A percentile compares a stretch with the other conserved stretches of the same genome.
phyloP scores from a whole-genome alignment of 1,140 invertebrate species.

The Brachionus plicatilis region DNA sequence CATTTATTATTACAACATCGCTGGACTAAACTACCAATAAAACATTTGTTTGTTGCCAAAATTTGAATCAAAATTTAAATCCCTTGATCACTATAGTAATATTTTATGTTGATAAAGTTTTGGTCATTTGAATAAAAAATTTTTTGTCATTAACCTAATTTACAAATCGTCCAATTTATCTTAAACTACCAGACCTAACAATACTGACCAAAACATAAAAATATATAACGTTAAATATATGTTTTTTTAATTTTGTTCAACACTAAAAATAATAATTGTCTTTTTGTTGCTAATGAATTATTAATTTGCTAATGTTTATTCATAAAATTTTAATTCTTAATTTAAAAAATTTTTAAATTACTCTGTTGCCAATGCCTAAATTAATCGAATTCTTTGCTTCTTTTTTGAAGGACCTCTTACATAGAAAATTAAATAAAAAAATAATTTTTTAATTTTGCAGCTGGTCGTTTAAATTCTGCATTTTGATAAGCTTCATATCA shows the following conservation, averaged over 20 bases:
- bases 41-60: neutral
- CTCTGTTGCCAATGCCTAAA: neutral
- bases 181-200: neutral
- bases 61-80: neutral
- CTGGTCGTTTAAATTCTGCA: no score
- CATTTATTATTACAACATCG: constrained; percentile 17
- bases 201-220: neutral
- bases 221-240: neutral
- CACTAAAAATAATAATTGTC: neutral
- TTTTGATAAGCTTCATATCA: no score
- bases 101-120: constrained; percentile 12
- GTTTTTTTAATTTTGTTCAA: neutral
- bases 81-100: neutral
- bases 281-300: neutral
- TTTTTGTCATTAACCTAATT: constrained; percentile 2
- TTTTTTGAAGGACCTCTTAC: no score
- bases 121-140: neutral
- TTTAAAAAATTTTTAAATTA: neutral
- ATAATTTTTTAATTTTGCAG: no score
- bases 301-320: neutral
- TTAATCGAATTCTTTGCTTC: neutral
- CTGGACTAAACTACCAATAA: neutral
- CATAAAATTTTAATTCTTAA: constrained; percentile 3
- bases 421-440: no score
- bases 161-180: neutral